Evolutionary conservation across 2,797 vertebrate genomes (phyloP), one percentile per base, ranked within the genome.

Genomic region (Pteronotus mesoamericanus): DNA sequence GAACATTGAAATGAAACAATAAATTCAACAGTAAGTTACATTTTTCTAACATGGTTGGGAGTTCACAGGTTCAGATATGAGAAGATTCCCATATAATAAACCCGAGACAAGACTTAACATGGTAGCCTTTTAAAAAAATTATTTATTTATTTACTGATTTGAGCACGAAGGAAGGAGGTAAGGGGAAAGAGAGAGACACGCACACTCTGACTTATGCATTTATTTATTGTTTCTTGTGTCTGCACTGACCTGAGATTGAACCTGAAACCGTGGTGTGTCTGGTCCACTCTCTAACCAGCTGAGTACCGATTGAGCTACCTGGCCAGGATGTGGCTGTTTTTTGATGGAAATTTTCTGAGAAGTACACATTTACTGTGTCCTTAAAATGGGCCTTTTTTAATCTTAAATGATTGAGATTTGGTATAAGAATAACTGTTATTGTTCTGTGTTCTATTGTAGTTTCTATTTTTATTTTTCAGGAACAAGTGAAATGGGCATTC

Each of bases 381-480:
- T 93, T 71, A 71, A 83, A 93, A 48, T 61, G 19, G 9, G 29
- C 37, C 34, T 14, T 75, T 84, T 91, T 86, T 89, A 77, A 69
- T 86, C 66, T 94, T 89, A 93, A 92, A 55, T 83, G 53, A 82
- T 44, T 68, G 55, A 72, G 11, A 46, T 68, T 93, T 93, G 84
- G 15, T 91, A 5, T 87, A 59, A 94, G 61, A 83, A 74, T 18
- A 74, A 0, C 37, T 91, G 7, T 77, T 89, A 51, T 12, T 72
- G 21, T 89, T 89, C n/a, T 37, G 39, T 18, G 2, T 44, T 94
- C n/a, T 91, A 0, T 85, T 88, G 18, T 78, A 61, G 29, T 68
- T 79, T 79, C 14, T 94, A 14, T 77, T 94, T 86, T 75, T 34
- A 77, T 84, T 80, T 87, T 74, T 69, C 9, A 69, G 26, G 78